Evolutionary conservation across 2,888 invertebrate species (phyloP).

Genomic region (Aromia moschata): DNA sequence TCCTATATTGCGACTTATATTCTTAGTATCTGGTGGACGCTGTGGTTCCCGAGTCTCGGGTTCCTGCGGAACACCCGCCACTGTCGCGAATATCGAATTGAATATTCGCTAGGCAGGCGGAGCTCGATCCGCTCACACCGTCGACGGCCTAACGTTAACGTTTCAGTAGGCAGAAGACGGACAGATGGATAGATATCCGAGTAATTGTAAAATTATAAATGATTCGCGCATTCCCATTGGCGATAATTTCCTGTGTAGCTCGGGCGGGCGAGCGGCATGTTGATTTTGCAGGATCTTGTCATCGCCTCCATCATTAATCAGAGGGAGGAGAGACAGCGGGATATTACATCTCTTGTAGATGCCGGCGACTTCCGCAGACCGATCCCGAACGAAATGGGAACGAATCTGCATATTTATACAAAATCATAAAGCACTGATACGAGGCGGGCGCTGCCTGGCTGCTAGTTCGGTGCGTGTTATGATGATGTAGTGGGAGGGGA

Average conservation of each 20-base stretch:
- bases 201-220: constrained; percentile 48
- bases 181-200: constrained; percentile 35
- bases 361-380: constrained; percentile 57
- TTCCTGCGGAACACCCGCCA: no score
- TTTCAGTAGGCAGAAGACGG: constrained; percentile 26
- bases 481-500: constrained; percentile 6
- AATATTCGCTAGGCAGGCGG: constrained; percentile 22
- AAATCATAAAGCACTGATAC: constrained; percentile 29
- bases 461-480: constrained; percentile 2
- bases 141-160: constrained; percentile 17
- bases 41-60: no score
- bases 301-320: constrained; percentile 60
- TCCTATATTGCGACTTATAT: no score
- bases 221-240: constrained; percentile 51
- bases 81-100: constrained; percentile 23
- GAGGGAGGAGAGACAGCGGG: constrained; percentile 59
- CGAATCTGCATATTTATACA: constrained; percentile 61
- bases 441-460: constrained; percentile 4
- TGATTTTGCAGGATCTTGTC: constrained; percentile 54
- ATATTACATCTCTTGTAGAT: constrained; percentile 61
- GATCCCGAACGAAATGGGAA: constrained; percentile 59
- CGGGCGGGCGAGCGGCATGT: constrained; percentile 48
- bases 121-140: constrained; percentile 18
- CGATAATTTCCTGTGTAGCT: constrained; percentile 54
- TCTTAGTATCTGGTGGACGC: no score